Conservation (phyloP, 2,113 vertebrate genomes). For the Poeciliopsis retropinna region DNA sequence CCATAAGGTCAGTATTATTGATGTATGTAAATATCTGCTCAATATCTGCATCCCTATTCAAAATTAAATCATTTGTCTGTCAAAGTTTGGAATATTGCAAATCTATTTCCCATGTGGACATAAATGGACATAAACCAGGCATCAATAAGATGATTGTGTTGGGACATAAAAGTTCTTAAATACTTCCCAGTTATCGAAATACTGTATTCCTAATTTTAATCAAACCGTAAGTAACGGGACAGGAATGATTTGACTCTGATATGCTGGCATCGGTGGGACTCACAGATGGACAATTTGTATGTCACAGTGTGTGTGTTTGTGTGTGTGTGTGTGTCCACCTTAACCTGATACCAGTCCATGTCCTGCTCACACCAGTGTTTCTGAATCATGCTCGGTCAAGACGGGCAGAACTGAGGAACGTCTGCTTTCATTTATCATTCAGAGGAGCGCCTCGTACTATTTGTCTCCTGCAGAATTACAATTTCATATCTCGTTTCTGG, state of each 20-base stretch:
- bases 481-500: constrained; percentile 70
- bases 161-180: no score
- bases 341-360: constrained; percentile 53
- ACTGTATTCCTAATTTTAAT: background rate
- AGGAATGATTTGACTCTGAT: constrained; percentile 7
- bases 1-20: no score
- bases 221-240: constrained; percentile 3
- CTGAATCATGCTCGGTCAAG: constrained; percentile 69
- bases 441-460: constrained; percentile 64
- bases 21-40: no score
- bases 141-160: no score
- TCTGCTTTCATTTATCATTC: constrained; percentile 80
- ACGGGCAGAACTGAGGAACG: constrained; percentile 68
- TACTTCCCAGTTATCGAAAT: no score
- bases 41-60: no score
- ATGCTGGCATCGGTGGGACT: constrained; percentile 7
- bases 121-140: no score
- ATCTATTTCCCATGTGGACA: background rate
- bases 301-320: constrained; percentile 30
- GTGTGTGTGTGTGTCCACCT: constrained; percentile 33
- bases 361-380: constrained; percentile 60
- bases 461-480: constrained; percentile 68
- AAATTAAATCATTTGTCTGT: no score
- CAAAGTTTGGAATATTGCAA: no score
- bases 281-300: constrained; percentile 22